Evolutionary conservation across 1,140 invertebrate genomes (phyloP).

Genomic region (Drosophila albomicans): DNA sequence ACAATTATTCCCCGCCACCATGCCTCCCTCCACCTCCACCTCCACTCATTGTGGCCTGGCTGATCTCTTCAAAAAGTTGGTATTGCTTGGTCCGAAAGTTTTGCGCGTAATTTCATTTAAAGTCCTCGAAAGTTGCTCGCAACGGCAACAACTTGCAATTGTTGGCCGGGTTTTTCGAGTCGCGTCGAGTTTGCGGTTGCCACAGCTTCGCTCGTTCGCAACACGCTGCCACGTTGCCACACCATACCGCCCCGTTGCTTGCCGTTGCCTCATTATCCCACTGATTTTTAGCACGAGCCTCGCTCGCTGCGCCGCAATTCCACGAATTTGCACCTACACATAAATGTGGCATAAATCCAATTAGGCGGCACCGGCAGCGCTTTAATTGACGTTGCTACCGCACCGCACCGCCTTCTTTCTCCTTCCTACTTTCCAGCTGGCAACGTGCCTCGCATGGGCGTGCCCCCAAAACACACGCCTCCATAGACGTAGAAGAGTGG

Average conservation of each 20-base stretch:
- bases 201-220: slow-evolving; percentile 2
- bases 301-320: slow-evolving; percentile 44
- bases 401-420: not conserved
- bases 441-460: not conserved
- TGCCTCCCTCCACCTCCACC: not conserved
- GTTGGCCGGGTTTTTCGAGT: slow-evolving; percentile 38
- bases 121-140: slow-evolving; percentile 77
- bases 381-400: slow-evolving; percentile 74
- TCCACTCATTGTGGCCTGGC: slow-evolving; percentile 12
- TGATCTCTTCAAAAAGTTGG: slow-evolving; percentile 75
- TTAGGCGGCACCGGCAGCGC: slow-evolving; percentile 74
- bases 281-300: slow-evolving; percentile 71
- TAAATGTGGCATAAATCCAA: slow-evolving; percentile 83
- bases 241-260: not conserved
- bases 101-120: slow-evolving; percentile 82
- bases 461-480: not conserved
- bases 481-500: not conserved
- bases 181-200: slow-evolving; percentile 59
- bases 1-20: not conserved
- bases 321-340: slow-evolving; percentile 75
- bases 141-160: slow-evolving; percentile 68
- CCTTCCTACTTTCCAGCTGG: not conserved
- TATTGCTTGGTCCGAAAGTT: slow-evolving; percentile 62
- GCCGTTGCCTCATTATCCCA: slow-evolving; percentile 63
- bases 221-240: not conserved